Evolutionary conservation across 2,113 vertebrate genomes (phyloP).

Genomic region (Sterna hirundo): DNA sequence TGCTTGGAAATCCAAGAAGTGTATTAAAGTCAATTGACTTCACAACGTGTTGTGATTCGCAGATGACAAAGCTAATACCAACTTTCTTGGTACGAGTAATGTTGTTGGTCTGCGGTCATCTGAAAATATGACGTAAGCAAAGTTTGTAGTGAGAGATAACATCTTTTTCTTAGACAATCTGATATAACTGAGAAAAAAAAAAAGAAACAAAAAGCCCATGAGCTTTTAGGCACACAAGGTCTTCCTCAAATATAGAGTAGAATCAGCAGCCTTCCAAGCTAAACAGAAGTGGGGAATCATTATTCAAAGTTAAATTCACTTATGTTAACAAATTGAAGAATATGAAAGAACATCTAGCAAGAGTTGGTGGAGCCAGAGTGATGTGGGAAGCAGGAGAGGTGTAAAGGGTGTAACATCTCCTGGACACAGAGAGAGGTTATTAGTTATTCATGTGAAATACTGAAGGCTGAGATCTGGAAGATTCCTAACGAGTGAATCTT

Average conservation of each 20-base stretch:
- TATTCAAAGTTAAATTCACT: neutral
- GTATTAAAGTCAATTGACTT: neutral
- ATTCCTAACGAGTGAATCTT: neutral
- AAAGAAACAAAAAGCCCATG: rapidly evolving
- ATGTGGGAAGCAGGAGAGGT: neutral
- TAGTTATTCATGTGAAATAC: neutral
- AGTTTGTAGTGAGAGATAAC: neutral
- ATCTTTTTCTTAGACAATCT: neutral
- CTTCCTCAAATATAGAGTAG: neutral
- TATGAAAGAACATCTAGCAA: neutral
- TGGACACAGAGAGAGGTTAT: neutral
- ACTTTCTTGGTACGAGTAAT: rapidly evolving
- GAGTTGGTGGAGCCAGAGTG: neutral
- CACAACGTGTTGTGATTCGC: rapidly evolving
- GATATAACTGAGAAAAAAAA: neutral
- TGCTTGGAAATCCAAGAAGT: neutral
- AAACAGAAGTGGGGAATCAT: neutral
- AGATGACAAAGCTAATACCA: neutral
- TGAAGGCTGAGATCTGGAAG: neutral
- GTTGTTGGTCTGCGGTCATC: neutral
- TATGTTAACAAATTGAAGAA: neutral
- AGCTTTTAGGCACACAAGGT: neutral
- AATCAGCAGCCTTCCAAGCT: neutral
- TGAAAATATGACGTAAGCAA: neutral
- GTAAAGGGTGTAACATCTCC: neutral